Percentiles rank a stretch among this genome's conserved stretches.
These are phyloP conservation scores for Semotilus atromaculatus DNA, from an alignment of 2,797 vertebrate species.

Conservation along the genomic window DNA sequence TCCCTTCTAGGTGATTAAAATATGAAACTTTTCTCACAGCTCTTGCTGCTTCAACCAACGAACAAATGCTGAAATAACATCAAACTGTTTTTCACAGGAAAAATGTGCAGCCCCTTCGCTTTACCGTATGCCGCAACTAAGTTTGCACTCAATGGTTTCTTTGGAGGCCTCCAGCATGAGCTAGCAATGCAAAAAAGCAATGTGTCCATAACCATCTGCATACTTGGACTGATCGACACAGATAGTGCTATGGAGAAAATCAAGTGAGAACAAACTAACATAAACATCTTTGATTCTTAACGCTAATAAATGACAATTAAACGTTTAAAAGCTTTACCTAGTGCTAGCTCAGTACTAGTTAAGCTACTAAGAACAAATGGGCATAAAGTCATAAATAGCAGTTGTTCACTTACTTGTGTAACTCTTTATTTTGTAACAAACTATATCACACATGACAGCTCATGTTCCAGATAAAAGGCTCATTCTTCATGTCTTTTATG, in stretches of 20 bases:
- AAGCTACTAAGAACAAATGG: background rate
- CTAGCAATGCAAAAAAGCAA: conserved; percentile 82
- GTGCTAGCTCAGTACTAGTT: no score
- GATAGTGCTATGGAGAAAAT: conserved; percentile 76
- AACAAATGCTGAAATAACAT: background rate
- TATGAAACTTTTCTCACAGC: background rate
- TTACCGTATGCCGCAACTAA: conserved; percentile 83
- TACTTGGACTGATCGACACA: conserved; percentile 85
- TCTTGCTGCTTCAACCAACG: background rate
- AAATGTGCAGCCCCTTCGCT: conserved; percentile 76
- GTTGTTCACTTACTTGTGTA: background rate
- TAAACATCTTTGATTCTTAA: background rate
- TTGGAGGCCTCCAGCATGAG: conserved; percentile 81
- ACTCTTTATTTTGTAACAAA: background rate
- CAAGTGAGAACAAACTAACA: conserved; percentile 72
- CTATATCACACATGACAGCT: background rate
- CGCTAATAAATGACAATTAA: background rate
- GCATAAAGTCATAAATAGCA: background rate
- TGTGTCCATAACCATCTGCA: conserved; percentile 81
- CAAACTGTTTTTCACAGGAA: conserved; percentile 72
- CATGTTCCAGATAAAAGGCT: background rate
- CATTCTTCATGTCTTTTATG: conserved; percentile 1
- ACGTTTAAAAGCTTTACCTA: background rate
- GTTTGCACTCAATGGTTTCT: conserved; percentile 88
- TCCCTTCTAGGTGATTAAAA: conserved; percentile 81